phyloP scores from a whole-genome alignment of 2,113 vertebrate genomes.

The Chloroceryle aenea region DNA sequence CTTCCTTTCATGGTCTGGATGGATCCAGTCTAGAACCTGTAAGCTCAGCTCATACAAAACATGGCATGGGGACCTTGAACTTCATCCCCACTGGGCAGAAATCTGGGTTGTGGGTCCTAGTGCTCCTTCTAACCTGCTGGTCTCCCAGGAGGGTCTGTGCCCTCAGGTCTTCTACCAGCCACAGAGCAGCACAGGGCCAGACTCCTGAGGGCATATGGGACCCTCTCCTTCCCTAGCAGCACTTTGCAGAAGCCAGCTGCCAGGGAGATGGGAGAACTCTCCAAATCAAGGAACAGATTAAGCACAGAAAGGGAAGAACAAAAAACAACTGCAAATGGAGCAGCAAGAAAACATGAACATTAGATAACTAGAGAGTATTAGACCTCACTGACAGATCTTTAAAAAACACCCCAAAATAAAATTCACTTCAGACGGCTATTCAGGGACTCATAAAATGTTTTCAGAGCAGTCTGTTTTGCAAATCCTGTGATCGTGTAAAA shows the following conservation, averaged over 20 bases:
- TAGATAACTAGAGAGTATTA: conserved; percentile 63
- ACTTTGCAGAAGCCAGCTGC: neutral
- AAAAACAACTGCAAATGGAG: neutral
- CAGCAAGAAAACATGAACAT: conserved; percentile 26
- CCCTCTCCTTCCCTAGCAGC: neutral
- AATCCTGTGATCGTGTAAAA: neutral
- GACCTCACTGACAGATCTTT: neutral
- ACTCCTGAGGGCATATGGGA: fast-evolving
- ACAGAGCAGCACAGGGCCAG: neutral
- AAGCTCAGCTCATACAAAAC: neutral
- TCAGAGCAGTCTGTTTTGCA: conserved; percentile 44
- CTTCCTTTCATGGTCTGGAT: neutral
- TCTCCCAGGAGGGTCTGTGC: neutral
- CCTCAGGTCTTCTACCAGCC: neutral
- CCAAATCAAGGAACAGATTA: neutral
- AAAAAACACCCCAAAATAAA: conserved; percentile 19
- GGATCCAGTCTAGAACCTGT: neutral
- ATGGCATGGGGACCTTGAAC: neutral
- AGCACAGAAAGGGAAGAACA: neutral
- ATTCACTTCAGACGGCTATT: conserved; percentile 33
- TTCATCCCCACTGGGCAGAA: neutral
- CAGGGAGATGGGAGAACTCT: neutral
- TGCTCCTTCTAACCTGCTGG: neutral
- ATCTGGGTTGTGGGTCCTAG: neutral
- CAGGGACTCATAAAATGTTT: conserved; percentile 45